Evolutionary conservation across 1,140 invertebrate genomes (phyloP), one percentile per base, ranked within the genome.

Genomic region (Diploscapter pachys): DNA sequence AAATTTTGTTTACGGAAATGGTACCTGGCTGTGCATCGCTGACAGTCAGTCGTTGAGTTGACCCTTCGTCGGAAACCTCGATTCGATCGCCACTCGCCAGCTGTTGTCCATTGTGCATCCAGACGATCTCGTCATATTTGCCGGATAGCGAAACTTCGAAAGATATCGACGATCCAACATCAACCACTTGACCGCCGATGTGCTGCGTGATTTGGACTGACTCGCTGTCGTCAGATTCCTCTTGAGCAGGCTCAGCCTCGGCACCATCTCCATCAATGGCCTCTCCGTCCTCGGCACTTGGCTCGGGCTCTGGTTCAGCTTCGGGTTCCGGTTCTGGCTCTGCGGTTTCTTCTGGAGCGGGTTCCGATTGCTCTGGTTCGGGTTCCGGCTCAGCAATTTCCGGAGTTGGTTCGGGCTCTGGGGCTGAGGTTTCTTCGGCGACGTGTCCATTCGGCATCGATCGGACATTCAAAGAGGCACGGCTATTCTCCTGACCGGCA

Each of bases 61-160:
- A 97, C 94, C 87, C 95, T 51, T 48, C 66, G 8, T 6, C 6
- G 6, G 66, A n/a, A 9, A 98, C 95, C 86, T 96, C 93, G 86
- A 95, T 95, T 86, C 31, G 31, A 31, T 31, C 31, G 31, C 31
- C 31, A 31, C 31, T 31, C 31, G 31, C 31, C 31, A 31, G 31
- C 31, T 31, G 31, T 31, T 31, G 31, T 31, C 95, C 94, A 85
- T 96, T 95, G 87, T 96, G 93, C 62, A 96, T 89, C 95, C 95
- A 98, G 63, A 93, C 89, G 2, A 96, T 93, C 84, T 95, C 93
- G 85, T 61, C 51, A 54, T 76, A 75, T 77, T 80, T 81, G 88
- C 89, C 93, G 81, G 92, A 91, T 79, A 96, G 93, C 81, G 91
- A 90, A 87, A 93, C 95, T 56, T 91, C 91, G 56, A 96, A 87